Percentiles rank a stretch among this genome's conserved stretches.
Conservation (phyloP, 2,888 invertebrate genomes). For the Orthosia incerta region DNA sequence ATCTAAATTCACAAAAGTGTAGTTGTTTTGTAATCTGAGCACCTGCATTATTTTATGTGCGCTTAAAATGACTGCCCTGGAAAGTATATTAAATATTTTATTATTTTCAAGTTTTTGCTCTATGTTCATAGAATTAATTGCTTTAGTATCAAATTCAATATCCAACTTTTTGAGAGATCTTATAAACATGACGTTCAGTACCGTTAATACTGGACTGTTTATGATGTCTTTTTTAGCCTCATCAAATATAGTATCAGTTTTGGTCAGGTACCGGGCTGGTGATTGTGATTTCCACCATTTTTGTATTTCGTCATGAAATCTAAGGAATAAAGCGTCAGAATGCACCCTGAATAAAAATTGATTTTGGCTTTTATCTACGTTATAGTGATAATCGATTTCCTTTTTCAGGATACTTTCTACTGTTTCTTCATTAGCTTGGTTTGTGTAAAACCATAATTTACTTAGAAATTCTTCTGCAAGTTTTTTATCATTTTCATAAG, state of each 20-base stretch:
- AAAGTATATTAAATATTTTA: slow-evolving; percentile 63
- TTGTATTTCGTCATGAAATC: slow-evolving; percentile 75
- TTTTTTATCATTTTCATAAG: slow-evolving; percentile 65
- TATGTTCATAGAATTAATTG: slow-evolving; percentile 63
- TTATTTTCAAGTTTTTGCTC: slow-evolving; percentile 39
- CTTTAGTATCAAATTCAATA: slow-evolving; percentile 60
- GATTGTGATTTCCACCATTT: slow-evolving; percentile 74
- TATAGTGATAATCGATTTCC: slow-evolving; percentile 68
- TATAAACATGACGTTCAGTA: slow-evolving; percentile 70
- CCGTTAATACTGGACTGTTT: slow-evolving; percentile 70
- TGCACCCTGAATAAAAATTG: slow-evolving; percentile 69
- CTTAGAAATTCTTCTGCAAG: slow-evolving; percentile 69
- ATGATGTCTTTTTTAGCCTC: slow-evolving; percentile 71
- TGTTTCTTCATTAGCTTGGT: slow-evolving; percentile 71
- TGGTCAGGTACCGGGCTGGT: slow-evolving; percentile 67
- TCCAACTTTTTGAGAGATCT: slow-evolving; percentile 68
- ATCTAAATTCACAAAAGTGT: slow-evolving; percentile 71
- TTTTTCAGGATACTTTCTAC: slow-evolving; percentile 70
- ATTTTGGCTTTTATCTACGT: slow-evolving; percentile 62
- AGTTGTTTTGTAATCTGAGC: slow-evolving; percentile 43
- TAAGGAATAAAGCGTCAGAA: slow-evolving; percentile 73
- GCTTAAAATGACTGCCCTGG: slow-evolving; percentile 65
- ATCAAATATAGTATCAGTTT: slow-evolving; percentile 66
- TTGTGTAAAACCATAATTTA: slow-evolving; percentile 74
- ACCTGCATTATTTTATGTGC: slow-evolving; percentile 70